Evolutionary conservation across 2,113 vertebrate genomes (phyloP).

Genomic region (Pterocles gutturalis): DNA sequence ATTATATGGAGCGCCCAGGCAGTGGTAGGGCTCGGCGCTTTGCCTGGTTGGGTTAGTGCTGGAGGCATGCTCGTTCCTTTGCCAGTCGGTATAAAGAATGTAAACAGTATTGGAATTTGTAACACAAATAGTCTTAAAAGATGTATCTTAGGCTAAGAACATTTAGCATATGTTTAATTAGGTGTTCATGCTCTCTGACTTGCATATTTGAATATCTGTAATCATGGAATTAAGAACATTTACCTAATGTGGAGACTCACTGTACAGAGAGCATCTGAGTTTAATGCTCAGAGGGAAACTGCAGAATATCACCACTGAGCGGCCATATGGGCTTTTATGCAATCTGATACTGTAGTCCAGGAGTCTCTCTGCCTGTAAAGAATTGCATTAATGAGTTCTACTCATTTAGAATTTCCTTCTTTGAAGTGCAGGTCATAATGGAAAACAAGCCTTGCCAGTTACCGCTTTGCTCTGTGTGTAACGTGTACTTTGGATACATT

Average conservation of each 20-base stretch:
- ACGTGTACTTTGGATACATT: accelerated
- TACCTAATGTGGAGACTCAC: neutral
- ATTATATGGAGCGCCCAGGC: accelerated
- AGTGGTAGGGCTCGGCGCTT: neutral
- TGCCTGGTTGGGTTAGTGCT: neutral
- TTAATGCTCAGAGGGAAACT: neutral
- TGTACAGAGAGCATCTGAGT: neutral
- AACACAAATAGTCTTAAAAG: neutral
- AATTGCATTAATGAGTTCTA: neutral
- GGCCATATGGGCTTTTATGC: neutral
- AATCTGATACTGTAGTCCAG: neutral
- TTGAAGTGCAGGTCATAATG: neutral
- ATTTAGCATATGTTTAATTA: neutral
- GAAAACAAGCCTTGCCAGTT: neutral
- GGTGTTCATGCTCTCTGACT: neutral
- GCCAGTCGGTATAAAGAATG: neutral
- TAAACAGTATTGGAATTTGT: neutral
- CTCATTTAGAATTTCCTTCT: neutral
- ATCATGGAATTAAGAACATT: neutral
- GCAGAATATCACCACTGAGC: neutral
- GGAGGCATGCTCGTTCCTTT: accelerated
- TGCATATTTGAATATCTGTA: neutral
- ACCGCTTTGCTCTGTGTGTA: neutral
- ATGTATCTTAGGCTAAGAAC: neutral
- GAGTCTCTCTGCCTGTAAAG: neutral